Evolutionary conservation across 1,140 invertebrate genomes (phyloP), one percentile per base, ranked within the genome.

Genomic region (Micrasema minimum): DNA sequence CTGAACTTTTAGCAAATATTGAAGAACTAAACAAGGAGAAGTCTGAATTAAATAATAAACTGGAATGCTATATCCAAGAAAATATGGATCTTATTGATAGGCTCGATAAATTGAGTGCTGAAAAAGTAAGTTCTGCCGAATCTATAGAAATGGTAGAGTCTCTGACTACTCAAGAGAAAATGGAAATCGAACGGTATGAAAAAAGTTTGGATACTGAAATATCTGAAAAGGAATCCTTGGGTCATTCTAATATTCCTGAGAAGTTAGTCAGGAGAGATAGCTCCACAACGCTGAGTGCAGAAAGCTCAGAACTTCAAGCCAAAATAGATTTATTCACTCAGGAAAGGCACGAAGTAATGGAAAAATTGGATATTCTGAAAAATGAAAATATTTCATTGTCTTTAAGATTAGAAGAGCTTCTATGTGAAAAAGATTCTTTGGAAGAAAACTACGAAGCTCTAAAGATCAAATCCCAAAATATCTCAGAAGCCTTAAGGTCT

Each of bases 121-220:
- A 88, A 80, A 89, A 90, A 77, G 88, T 89, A 0, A 86, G 85
- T 73, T 90, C 88, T 5, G 89, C 88, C 11, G 89, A 90, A 78
- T 90, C 88, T 45, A 90, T 90, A 38, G 89, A 90, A 80, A 90
- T 90, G 59, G 88, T 90, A 4, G 89, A 90, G 72, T 86, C 86
- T 4, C 82, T 89, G 66, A 89, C 87, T 45, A 87, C 87, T 66
- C 87, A 89, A 80, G 87, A 89, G 72, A 88, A 88, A 77, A 72
- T 87, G 74, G 82, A 87, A 77, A 79, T 87, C 31, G 87, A 87
- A 74, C 82, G 85, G 75, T 87, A 86, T 71, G 79, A 85, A 75
- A 80, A 86, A 79, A 62, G 45, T 26, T 66, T 68, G 18, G 68
- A 65, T 46, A 18, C 55, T 16, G 38, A 48, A 5, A 23, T 51